Conservation (phyloP, 1,140 invertebrate genomes). For the Drosophila pachea region DNA sequence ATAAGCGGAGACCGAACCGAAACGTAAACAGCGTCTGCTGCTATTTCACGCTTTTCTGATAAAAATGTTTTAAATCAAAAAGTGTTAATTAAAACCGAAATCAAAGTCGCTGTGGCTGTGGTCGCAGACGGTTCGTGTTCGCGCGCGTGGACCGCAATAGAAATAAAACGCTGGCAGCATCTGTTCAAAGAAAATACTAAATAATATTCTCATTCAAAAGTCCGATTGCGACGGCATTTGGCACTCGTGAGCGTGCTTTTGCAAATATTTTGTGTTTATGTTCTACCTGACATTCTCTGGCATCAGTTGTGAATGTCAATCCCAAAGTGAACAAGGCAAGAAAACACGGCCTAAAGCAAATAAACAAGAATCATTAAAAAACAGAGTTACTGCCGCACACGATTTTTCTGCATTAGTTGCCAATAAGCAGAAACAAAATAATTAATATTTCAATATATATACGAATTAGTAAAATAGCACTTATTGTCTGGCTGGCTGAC, state of each 20-base stretch:
- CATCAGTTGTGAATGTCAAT: slow-evolving; percentile 62
- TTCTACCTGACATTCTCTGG: slow-evolving; percentile 56
- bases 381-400: slow-evolving; percentile 21
- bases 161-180: slow-evolving; percentile 32
- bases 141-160: slow-evolving; percentile 55
- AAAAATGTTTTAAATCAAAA: slow-evolving; percentile 76
- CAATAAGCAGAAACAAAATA: slow-evolving; percentile 1
- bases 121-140: slow-evolving; percentile 64
- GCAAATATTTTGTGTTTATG: slow-evolving; percentile 56
- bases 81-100: slow-evolving; percentile 74
- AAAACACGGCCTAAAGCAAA: slow-evolving; percentile 70
- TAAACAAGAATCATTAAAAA: slow-evolving; percentile 68
- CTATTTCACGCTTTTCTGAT: slow-evolving; percentile 72
- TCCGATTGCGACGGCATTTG: slow-evolving; percentile 39
- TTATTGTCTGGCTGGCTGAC: slow-evolving; percentile 31
- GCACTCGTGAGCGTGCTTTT: slow-evolving; percentile 53
- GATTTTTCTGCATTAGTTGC: slow-evolving; percentile 17
- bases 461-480: slow-evolving; percentile 5
- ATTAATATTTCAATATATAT: slow-evolving; percentile 15
- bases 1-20: slow-evolving; percentile 45
- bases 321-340: slow-evolving; percentile 57
- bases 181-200: slow-evolving; percentile 33
- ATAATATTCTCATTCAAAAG: slow-evolving; percentile 24
- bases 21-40: slow-evolving; percentile 73
- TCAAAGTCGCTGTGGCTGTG: slow-evolving; percentile 74